Evolutionary conservation across 2,888 invertebrate genomes (phyloP), one percentile per base, ranked within the genome.

Genomic region (Agrilus cyanescens): DNA sequence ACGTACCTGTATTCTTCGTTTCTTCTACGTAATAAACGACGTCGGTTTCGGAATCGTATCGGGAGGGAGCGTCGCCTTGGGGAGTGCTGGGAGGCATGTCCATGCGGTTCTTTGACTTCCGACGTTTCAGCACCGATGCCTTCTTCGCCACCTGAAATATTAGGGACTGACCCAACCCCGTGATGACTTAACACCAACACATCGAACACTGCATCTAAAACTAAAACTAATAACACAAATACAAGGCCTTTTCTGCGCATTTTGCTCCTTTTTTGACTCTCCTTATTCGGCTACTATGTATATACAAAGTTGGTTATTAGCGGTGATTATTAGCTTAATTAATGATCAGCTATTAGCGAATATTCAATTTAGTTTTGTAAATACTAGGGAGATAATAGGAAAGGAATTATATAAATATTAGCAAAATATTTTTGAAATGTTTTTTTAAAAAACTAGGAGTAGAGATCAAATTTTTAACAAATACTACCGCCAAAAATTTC

Each of bases 111-210:
- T 76, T 69, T 40, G 81, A 81, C 62, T 81, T 80, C 46, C 82
- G 69, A 47, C 83, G 69, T 61, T 81, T 80, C 53, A 82, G 70
- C 50, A 82, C 79, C 55, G 80, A 82, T 49, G 82, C 82, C 59
- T 80, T 78, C 62, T 82, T 80, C 48, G 81, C 81, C 57, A 81
- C 80, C 78, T 81, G 77, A 59, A 75, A 74, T 70, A 78, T 77
- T 62, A 78, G 72, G 71, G 77, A 78, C 77, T 78, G 74, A 73
- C 73, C 72, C 73, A 65, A 64, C 51, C 61, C 60, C 58, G 61
- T 60, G 61, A 60, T 59, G 57, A 64, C 65, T 64, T 62, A 65
- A 66, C 66, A 65, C 62, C 63, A 55, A 65, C 59, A 65, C 63
- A 65, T 56, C 61, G 56, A 66, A 65, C 62, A 66, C 62, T 62